Evolutionary conservation across 2,113 vertebrate species (phyloP), one percentile per base, ranked within the genome.

Genomic region (Geothlypis trichas): DNA sequence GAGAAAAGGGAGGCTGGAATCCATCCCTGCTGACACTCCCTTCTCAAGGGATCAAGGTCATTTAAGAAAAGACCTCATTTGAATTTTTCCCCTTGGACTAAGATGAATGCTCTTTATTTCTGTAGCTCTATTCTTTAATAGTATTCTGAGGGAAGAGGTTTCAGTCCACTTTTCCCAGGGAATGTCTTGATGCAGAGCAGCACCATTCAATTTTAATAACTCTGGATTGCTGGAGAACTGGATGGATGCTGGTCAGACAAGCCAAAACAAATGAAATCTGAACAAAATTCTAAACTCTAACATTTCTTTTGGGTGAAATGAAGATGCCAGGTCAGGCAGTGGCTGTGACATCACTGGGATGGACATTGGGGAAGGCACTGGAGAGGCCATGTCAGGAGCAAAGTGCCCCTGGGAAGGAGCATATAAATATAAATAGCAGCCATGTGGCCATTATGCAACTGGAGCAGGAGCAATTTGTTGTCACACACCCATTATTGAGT

Each of bases 141-240:
- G 7, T 19, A 11, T 54, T 66, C 46, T 21, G 78, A 71, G 51
- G 19, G 16, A 84, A 76, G 39, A 76, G 62, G 2, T 21, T 49
- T 85, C 6, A 2, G 20, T 41, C 47, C 33, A 2, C 52, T 66
- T 58, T 65, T 73, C 28, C 62, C 11, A 23, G 54, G 54, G 18
- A 66, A 22, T 9, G 13, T 49, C 23, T n/a, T 51, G 33, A 33
- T 35, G 19, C 72, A 21, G 30, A 84, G 5, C 26, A 37, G 26
- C 31, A 35, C 52, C 23, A 9, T 46, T 42, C 49, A 33, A 5
- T 41, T 67, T 66, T 10, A n/a, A 26, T 31, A 79, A 7, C 51
- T 33, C 1, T 1, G 6, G 19, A 6, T 31, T 55, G 2, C 46
- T 10, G 2, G n/a, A 68, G 76, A 24, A 5, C 37, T n/a, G 42